These are phyloP conservation scores for Bradypodion pumilum DNA, from an alignment of 2,797 vertebrate species.

Conservation along the genomic window DNA sequence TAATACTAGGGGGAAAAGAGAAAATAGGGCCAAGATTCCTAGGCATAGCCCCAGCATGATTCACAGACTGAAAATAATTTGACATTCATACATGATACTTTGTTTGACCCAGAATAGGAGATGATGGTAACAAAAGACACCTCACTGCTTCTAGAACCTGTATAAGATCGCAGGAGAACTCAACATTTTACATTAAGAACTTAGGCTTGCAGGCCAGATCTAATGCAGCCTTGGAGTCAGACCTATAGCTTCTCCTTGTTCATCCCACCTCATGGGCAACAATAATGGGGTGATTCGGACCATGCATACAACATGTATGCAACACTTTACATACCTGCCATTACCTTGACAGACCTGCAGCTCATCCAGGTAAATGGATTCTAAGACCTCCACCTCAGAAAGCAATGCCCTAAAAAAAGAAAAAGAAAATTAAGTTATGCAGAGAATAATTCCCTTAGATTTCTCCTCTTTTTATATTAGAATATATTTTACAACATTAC, in stretches of 20 bases:
- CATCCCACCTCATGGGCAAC: too few relatives aligned
- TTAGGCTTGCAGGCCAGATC: not conserved
- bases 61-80: not conserved
- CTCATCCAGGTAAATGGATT: constrained; percentile 95
- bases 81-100: not conserved
- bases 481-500: not conserved
- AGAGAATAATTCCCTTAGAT: not conserved
- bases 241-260: not conserved
- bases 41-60: not conserved
- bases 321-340: constrained; percentile 76
- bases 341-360: constrained; percentile 79
- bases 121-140: too few relatives aligned
- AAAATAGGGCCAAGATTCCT: constrained; percentile 15
- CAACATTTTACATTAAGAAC: not conserved
- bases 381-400: constrained; percentile 91
- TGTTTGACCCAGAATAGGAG: not conserved
- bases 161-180: not conserved
- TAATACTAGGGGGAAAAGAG: not conserved
- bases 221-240: not conserved
- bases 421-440: not conserved
- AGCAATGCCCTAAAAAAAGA: constrained; percentile 72
- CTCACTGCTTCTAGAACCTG: not conserved
- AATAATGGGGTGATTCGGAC: too few relatives aligned
- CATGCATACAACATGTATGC: not conserved
- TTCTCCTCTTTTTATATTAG: not conserved